A percentile compares a stretch with the other conserved stretches of the same genome.
Conservation (phyloP, 2,113 vertebrate genomes). For the Cottus gobio region DNA sequence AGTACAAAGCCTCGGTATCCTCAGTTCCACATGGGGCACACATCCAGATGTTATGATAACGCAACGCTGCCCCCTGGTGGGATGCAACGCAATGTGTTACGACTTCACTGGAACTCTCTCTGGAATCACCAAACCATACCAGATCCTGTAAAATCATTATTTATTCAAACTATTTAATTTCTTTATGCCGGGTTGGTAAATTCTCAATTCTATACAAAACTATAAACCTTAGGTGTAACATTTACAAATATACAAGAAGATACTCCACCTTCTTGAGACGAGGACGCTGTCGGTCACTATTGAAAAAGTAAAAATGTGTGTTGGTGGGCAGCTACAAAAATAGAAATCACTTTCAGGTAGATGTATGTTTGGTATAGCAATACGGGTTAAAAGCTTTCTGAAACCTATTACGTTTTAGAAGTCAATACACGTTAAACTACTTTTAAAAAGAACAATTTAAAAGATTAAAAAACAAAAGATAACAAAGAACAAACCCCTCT, state of each 20-base stretch:
- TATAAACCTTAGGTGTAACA: constrained; percentile 94
- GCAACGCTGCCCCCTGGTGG: constrained; percentile 68
- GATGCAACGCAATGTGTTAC: background rate
- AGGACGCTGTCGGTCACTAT: constrained; percentile 86
- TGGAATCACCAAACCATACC: background rate
- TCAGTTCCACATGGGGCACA: background rate
- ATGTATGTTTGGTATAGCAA: constrained; percentile 66
- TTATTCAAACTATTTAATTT: constrained; percentile 83
- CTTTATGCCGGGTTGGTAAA: constrained; percentile 87
- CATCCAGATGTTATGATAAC: background rate
- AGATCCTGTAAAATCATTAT: constrained; percentile 70
- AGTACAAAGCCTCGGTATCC: background rate
- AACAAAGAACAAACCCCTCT: constrained; percentile 29
- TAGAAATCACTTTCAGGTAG: constrained; percentile 64
- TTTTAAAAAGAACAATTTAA: constrained; percentile 26
- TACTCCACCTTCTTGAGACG: constrained; percentile 61
- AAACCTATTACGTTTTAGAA: constrained; percentile 34
- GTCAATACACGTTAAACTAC: constrained; percentile 36
- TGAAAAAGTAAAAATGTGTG: constrained; percentile 92
- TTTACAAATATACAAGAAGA: constrained; percentile 97
- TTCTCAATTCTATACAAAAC: constrained; percentile 98
- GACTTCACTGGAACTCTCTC: background rate
- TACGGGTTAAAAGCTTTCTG: constrained; percentile 43
- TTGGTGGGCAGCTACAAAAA: constrained; percentile 74
- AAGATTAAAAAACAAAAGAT: background rate